Conservation (phyloP, 2,888 invertebrate genomes). For the Heteromurus nitidus region DNA sequence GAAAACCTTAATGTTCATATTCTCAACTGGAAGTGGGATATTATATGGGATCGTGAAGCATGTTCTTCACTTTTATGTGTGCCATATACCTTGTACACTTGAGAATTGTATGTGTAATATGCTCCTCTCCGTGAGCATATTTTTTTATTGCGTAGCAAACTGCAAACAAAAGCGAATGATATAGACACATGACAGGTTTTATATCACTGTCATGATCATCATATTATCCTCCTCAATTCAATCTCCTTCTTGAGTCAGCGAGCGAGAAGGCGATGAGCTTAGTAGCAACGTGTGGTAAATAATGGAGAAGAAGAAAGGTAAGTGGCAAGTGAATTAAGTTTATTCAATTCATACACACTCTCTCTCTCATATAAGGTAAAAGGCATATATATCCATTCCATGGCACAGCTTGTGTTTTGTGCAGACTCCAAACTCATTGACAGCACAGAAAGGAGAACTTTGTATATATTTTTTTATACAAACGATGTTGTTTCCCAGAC, state of each 20-base stretch:
- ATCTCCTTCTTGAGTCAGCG: not conserved
- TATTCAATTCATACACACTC: no score
- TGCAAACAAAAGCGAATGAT: not conserved
- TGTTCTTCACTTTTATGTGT: no score
- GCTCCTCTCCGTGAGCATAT: not conserved
- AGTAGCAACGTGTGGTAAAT: constrained; percentile 20
- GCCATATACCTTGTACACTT: no score
- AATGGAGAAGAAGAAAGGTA: not conserved
- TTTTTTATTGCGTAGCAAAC: not conserved
- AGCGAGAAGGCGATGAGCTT: constrained; percentile 30
- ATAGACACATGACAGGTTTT: not conserved
- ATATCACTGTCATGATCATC: constrained; percentile 12
- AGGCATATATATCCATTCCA: no score
- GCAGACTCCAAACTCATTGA: not conserved
- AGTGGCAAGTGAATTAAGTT: not conserved
- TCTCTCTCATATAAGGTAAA: no score
- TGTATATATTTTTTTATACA: not conserved
- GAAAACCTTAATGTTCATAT: no score
- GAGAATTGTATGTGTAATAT: not conserved
- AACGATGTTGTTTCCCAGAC: not conserved
- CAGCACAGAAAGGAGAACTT: not conserved
- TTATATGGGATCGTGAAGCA: no score
- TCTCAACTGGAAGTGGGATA: no score
- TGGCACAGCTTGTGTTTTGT: not conserved
- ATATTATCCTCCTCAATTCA: constrained; percentile 8